Evolutionary conservation across 2,888 invertebrate genomes (phyloP).

Genomic region (Sceliomorpha sp.): DNA sequence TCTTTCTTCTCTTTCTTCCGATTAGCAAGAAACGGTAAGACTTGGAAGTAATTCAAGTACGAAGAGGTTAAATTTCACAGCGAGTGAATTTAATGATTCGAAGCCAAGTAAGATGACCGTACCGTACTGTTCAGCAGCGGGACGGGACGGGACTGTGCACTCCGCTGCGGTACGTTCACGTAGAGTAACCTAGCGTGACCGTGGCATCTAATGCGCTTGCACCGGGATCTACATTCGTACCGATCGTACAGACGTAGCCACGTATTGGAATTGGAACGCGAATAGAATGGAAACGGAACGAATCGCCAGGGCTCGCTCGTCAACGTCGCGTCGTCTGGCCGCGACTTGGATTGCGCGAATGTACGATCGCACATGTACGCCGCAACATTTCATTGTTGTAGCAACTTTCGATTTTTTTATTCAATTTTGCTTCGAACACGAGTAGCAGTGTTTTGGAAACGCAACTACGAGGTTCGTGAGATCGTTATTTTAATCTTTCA

Average conservation of each 20-base stretch:
- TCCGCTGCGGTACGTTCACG: constrained; percentile 50
- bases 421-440: no score
- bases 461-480: no score
- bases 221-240: constrained; percentile 45
- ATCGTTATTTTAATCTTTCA: no score
- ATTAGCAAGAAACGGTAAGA: constrained; percentile 48
- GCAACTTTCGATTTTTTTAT: no score
- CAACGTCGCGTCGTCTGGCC: constrained; percentile 4
- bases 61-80: constrained; percentile 65
- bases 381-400: no score
- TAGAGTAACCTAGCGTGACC: constrained; percentile 61
- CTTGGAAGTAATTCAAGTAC: constrained; percentile 55
- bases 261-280: constrained; percentile 83
- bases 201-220: constrained; percentile 53
- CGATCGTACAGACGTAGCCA: constrained; percentile 81
- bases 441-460: no score
- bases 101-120: constrained; percentile 59
- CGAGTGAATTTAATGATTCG: constrained; percentile 62
- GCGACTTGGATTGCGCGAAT: constrained; percentile 1
- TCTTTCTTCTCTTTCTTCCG: constrained; percentile 36
- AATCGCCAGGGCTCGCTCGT: no score
- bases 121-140: constrained; percentile 63
- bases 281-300: constrained; percentile 59
- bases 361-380: no score
- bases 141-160: no score